Conservation (phyloP, 2,797 vertebrate species). For the Sphenodon punctatus region DNA sequence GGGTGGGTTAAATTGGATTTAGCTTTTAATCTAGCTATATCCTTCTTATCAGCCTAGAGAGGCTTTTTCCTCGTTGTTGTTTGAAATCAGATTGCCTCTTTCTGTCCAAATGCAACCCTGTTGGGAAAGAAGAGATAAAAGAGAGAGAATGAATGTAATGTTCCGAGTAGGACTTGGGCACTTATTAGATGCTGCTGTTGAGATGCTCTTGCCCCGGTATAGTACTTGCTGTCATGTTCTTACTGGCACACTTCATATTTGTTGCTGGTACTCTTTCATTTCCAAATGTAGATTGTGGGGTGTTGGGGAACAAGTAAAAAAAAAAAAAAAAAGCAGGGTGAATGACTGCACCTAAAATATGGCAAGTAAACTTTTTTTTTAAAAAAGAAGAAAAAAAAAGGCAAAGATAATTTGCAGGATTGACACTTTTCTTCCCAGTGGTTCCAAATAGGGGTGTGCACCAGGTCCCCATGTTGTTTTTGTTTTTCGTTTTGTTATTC, state of each 20-base stretch:
- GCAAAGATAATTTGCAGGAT: slow-evolving; percentile 65
- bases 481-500: too few relatives aligned
- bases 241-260: too few relatives aligned
- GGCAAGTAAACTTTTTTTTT: too few relatives aligned
- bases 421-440: slow-evolving; percentile 49
- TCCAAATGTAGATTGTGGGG: slow-evolving; percentile 53
- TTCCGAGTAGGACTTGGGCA: background rate
- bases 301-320: slow-evolving; percentile 70
- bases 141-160: background rate
- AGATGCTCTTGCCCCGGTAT: too few relatives aligned
- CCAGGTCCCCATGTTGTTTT: too few relatives aligned
- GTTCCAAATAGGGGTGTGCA: too few relatives aligned
- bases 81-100: slow-evolving; percentile 21
- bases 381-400: slow-evolving; percentile 66
- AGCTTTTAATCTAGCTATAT: slow-evolving; percentile 67
- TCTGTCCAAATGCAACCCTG: slow-evolving; percentile 21
- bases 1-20: slow-evolving; percentile 74
- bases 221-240: too few relatives aligned
- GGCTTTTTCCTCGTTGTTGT: background rate
- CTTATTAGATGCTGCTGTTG: background rate
- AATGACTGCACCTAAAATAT: slow-evolving; percentile 68
- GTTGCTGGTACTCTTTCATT: too few relatives aligned
- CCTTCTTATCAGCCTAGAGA: slow-evolving; percentile 47
- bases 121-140: background rate
- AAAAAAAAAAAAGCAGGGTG: too few relatives aligned